These are phyloP conservation scores for Ctenomys sociabilis DNA, from an alignment of 2,113 vertebrate species.

Conservation along the genomic window DNA sequence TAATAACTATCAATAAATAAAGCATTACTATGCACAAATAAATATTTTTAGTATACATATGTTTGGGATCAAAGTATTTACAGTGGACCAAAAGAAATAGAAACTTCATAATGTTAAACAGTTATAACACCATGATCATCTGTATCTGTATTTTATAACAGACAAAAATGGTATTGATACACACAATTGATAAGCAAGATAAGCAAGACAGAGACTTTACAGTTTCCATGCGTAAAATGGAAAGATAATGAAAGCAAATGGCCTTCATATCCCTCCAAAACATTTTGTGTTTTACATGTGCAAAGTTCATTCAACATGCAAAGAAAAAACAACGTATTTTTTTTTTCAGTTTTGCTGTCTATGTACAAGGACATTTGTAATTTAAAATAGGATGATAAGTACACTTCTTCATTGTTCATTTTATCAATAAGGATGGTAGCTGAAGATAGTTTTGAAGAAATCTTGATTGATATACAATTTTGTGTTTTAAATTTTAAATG, in stretches of 20 bases:
- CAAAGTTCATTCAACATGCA: not conserved
- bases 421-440: not conserved
- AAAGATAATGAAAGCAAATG: not conserved
- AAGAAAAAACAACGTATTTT: not conserved
- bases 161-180: not conserved
- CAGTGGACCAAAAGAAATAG: not conserved
- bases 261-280: not conserved
- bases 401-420: not conserved
- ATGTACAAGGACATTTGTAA: not conserved
- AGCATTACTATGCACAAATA: not conserved
- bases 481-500: not conserved
- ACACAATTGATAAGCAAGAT: not conserved
- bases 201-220: not conserved
- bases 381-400: not conserved
- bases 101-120: not conserved
- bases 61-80: not conserved
- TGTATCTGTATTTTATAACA: not conserved
- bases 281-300: not conserved
- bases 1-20: not conserved
- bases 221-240: not conserved
- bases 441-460: not conserved
- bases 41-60: rapidly evolving
- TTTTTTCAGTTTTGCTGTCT: not conserved
- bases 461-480: not conserved
- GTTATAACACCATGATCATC: not conserved